Evolutionary conservation across 2,797 vertebrate species (phyloP).

Genomic region (Anabacerthia variegaticeps): DNA sequence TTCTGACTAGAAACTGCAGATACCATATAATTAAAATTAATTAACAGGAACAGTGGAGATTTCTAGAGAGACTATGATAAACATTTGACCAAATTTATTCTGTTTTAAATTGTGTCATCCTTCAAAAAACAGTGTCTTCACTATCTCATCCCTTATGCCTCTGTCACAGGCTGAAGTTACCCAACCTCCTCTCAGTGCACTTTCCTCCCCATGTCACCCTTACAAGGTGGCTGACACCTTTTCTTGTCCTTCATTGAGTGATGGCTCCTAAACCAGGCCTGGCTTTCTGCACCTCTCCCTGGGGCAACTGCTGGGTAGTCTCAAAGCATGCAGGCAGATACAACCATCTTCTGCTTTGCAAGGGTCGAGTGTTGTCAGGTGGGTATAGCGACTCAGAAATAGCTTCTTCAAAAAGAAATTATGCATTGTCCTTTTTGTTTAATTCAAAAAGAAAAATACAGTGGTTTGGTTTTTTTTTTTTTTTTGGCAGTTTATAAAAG

Average conservation of each 20-base stretch:
- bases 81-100: not conserved
- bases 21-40: conserved; percentile 31
- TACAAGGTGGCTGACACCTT: conserved; percentile 1
- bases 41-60: not conserved
- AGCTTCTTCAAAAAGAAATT: not conserved
- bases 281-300: not conserved
- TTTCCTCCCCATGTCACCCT: not conserved
- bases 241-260: conserved; percentile 2
- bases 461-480: not conserved
- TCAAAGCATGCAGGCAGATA: not conserved
- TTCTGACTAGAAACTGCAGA: not conserved
- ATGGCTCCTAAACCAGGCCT: not conserved
- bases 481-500: not conserved
- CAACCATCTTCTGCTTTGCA: not conserved
- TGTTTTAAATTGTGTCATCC: conserved; percentile 11
- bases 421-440: not conserved
- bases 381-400: not conserved
- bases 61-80: not conserved
- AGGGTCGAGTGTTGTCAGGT: not conserved
- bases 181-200: not conserved
- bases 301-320: not conserved
- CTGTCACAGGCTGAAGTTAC: not conserved
- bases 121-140: not conserved
- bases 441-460: not conserved
- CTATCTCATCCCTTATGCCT: not conserved